These are phyloP conservation scores for Drosophila subquinaria DNA, from an alignment of 2,888 invertebrate genomes.

Conservation along the genomic window DNA sequence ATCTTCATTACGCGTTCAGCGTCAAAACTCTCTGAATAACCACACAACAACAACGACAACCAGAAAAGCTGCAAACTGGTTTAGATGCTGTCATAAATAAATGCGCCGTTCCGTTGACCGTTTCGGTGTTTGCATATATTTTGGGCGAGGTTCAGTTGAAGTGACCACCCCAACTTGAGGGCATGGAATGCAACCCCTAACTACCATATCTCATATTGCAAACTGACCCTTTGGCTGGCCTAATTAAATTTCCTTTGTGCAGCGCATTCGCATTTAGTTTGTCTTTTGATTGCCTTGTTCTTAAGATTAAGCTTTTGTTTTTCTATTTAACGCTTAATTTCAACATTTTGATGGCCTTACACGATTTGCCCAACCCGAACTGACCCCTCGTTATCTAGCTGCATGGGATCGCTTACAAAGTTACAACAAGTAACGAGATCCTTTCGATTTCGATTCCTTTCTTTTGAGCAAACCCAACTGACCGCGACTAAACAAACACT, in stretches of 20 bases:
- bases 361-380: constrained; percentile 50
- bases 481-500: constrained; percentile 80
- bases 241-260: constrained; percentile 76
- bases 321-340: constrained; percentile 80
- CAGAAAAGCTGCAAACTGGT: constrained; percentile 50
- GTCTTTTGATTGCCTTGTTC: constrained; percentile 73
- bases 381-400: constrained; percentile 62
- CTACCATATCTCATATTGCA: constrained; percentile 14
- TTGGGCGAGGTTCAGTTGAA: constrained; percentile 46
- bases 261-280: constrained; percentile 57
- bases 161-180: constrained; percentile 58
- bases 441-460: constrained; percentile 3
- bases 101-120: constrained; percentile 56
- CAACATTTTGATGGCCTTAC: constrained; percentile 76
- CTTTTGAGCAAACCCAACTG: constrained; percentile 64
- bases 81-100: constrained; percentile 51
- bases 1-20: constrained; percentile 74
- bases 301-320: constrained; percentile 79
- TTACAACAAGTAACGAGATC: constrained; percentile 52
- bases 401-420: constrained; percentile 60
- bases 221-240: constrained; percentile 51
- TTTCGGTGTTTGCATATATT: constrained; percentile 30
- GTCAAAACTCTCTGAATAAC: constrained; percentile 57
- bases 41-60: constrained; percentile 54
- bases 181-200: constrained; percentile 50